Percentiles rank a stretch among this genome's conserved stretches.
Conservation (phyloP, 2,797 vertebrate genomes). For the Rhynchotus rufescens region DNA sequence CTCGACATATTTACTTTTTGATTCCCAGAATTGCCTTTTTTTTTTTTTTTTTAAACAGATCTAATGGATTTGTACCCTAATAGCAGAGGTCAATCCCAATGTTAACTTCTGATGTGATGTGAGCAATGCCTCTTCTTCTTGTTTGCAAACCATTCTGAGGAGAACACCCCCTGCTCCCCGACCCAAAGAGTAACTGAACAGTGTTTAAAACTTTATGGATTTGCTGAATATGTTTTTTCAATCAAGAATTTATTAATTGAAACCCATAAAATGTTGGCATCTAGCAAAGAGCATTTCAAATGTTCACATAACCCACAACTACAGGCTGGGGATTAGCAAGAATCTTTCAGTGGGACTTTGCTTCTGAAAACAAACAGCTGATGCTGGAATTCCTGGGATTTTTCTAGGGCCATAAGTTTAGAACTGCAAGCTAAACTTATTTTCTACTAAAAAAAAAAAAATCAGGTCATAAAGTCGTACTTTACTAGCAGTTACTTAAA, state of each 20-base stretch:
- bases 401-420: constrained; percentile 68
- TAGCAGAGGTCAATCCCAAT: not conserved
- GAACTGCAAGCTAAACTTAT: constrained; percentile 55
- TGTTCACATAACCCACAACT: constrained; percentile 71
- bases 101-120: not conserved
- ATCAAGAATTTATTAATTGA: not conserved
- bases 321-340: constrained; percentile 74
- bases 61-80: not conserved
- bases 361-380: constrained; percentile 80
- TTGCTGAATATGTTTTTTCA: not conserved
- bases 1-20: not conserved
- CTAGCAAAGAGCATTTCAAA: constrained; percentile 65
- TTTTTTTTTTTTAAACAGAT: not conserved
- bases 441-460: constrained; percentile 56
- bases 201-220: not conserved
- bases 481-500: not conserved
- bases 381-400: constrained; percentile 78
- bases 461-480: constrained; percentile 3
- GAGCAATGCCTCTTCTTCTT: not conserved
- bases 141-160: not conserved
- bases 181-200: not conserved
- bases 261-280: not conserved
- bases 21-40: constrained; percentile 15
- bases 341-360: constrained; percentile 79
- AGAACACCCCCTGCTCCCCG: not conserved